These are phyloP conservation scores for Trachymyrmex septentrionalis DNA, from an alignment of 1,140 invertebrate species.

Conservation along the genomic window DNA sequence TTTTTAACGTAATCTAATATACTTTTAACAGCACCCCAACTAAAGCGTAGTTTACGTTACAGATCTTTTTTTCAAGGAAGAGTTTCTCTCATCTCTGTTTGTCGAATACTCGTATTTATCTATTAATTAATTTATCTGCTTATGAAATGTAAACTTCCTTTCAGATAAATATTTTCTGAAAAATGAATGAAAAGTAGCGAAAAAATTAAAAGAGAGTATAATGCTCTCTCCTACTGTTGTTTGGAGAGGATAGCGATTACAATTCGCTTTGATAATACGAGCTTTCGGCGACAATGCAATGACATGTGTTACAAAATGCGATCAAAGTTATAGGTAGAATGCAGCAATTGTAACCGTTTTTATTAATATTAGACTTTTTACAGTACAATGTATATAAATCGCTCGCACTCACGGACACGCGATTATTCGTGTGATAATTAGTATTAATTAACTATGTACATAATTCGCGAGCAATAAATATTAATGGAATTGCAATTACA, in stretches of 20 bases:
- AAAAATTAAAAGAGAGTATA: not conserved
- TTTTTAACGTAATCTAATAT: not conserved
- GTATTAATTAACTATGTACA: conserved; percentile 59
- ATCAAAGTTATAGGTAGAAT: conserved; percentile 3
- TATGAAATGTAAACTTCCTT: not conserved
- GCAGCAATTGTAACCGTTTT: not conserved
- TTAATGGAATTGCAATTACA: conserved; percentile 33
- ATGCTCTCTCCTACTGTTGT: not conserved
- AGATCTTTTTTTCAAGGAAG: not conserved
- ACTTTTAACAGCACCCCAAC: not conserved
- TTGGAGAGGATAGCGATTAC: not conserved
- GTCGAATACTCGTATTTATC: not conserved
- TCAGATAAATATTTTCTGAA: not conserved
- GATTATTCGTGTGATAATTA: conserved; percentile 21
- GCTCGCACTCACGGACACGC: too few species aligned
- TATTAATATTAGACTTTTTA: conserved; percentile 21
- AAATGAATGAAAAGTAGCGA: not conserved
- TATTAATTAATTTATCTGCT: not conserved
- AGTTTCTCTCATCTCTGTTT: not conserved
- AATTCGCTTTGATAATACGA: not conserved
- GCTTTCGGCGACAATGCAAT: conserved; percentile 8
- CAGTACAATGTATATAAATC: not conserved
- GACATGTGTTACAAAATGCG: conserved; percentile 6
- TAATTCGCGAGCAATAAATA: conserved; percentile 53
- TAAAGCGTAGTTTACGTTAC: not conserved